Evolutionary conservation across 2,113 vertebrate genomes (phyloP), one percentile per base, ranked within the genome.

Genomic region (Vulpes vulpes): DNA sequence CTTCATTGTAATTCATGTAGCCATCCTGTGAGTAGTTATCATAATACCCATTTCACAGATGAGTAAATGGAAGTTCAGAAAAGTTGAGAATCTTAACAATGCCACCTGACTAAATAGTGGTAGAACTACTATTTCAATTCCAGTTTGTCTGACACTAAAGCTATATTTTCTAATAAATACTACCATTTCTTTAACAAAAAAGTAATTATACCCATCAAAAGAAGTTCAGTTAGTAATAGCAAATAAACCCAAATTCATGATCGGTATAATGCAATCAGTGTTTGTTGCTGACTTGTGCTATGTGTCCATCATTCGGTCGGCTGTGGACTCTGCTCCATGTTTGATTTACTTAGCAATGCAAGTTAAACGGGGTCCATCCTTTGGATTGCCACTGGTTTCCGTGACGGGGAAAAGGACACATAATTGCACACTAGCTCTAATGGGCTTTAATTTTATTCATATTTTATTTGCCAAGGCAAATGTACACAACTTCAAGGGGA

Each of bases 321-420:
- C 64, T 88, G 10, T 69, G 38, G 35, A 38, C 22, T 89, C 32
- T 64, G 9, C 23, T 95, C 16, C n/a, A 11, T 30, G 15, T 71
- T 94, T 73, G 74, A 12, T 20, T 81, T 71, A 80, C 49, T 71
- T 62, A 91, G 19, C 74, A 82, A 95, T 93, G 11, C 25, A 91
- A 71, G 15, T 80, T 62, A 92, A 57, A 19, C 62, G 25, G 19
- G 3, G 0, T 78, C 60, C 8, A 16, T 27, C 27, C 67, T 38
- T 60, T 94, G 22, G 27, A 73, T 79, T n/a, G 49, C 67, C n/a
- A 27, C 3, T 55, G 4, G n/a, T 86, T 86, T 19, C 20, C 78
- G 0, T 59, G 35, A 59, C 9, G 82, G 51, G 27, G 8, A 76
- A 78, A 91, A 9, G 23, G 30, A 60, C 1, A 11, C 59, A 17